Conservation (phyloP, 1,140 invertebrate species). For the Papilio glaucus region DNA sequence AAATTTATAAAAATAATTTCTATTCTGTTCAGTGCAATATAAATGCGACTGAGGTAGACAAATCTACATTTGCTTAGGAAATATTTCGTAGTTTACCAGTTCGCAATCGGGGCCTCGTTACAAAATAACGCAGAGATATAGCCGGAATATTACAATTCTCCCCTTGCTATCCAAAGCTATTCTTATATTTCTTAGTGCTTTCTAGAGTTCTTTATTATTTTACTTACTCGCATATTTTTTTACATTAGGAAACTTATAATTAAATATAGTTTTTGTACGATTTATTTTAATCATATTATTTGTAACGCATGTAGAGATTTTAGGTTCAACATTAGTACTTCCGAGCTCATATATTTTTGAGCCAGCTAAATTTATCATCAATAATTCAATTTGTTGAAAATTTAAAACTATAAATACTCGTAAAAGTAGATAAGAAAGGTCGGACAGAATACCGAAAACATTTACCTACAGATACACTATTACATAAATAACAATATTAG, state of each 20-base stretch:
- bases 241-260: not conserved
- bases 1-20: not conserved
- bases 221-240: not conserved
- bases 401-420: too few relatives aligned
- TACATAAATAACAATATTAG: too few relatives aligned
- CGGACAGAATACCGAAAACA: too few relatives aligned
- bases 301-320: too few relatives aligned
- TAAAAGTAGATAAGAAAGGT: too few relatives aligned
- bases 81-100: slow-evolving; percentile 4
- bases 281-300: not conserved
- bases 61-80: slow-evolving; percentile 14
- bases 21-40: not conserved
- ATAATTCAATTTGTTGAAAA: too few relatives aligned
- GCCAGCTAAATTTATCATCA: too few relatives aligned
- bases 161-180: not conserved
- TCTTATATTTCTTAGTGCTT: not conserved
- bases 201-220: not conserved
- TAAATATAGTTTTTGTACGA: not conserved
- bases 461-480: too few relatives aligned
- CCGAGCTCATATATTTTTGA: too few relatives aligned
- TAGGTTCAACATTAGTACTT: too few relatives aligned
- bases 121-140: slow-evolving; percentile 1
- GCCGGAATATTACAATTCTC: not conserved
- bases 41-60: slow-evolving; percentile 13
- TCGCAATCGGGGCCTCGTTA: not conserved